These are phyloP conservation scores for Lerista edwardsae DNA, from an alignment of 2,797 vertebrate genomes.

Conservation along the genomic window DNA sequence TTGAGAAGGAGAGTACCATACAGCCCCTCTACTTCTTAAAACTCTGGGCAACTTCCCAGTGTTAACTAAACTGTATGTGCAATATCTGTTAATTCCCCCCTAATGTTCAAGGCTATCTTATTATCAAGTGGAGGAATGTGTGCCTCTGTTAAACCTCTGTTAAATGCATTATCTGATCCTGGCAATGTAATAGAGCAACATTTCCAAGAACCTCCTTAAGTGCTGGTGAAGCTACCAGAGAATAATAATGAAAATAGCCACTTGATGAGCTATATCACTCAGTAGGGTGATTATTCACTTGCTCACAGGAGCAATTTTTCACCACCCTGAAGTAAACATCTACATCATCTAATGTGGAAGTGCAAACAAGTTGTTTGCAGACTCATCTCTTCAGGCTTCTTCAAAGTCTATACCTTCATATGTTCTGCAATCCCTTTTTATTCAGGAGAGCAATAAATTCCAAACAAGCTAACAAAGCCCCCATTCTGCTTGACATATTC, in stretches of 20 bases:
- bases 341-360: background rate
- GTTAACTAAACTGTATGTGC: background rate
- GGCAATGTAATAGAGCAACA: background rate
- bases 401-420: background rate
- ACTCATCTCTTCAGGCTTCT: background rate
- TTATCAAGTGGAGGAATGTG: background rate
- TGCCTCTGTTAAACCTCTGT: background rate
- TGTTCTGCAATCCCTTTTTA: background rate
- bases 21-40: background rate
- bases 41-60: background rate
- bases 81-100: background rate
- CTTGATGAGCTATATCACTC: background rate
- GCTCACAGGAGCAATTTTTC: slow-evolving; percentile 2
- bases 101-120: background rate
- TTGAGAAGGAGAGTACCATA: too few relatives aligned
- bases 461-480: background rate
- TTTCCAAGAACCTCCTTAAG: slow-evolving; percentile 19
- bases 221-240: background rate
- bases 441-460: background rate
- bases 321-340: slow-evolving; percentile 7
- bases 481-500: background rate
- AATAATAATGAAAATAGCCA: background rate
- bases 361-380: background rate
- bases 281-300: background rate
- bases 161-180: slow-evolving; percentile 19